phyloP scores from a whole-genome alignment of 2,113 vertebrate species.

The Protobothrops flavoviridis region DNA sequence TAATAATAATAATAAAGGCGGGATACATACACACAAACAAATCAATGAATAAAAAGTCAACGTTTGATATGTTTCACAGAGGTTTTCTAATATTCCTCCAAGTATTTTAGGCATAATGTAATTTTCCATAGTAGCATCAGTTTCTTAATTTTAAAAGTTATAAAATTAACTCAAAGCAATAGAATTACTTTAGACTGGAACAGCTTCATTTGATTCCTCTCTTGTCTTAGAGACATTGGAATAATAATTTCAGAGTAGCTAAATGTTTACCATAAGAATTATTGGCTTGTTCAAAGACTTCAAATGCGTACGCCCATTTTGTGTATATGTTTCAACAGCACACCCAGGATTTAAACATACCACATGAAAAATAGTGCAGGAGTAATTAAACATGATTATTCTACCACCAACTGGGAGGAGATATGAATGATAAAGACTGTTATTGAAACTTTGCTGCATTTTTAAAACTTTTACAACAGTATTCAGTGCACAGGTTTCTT shows the following conservation, averaged over 20 bases:
- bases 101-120: not conserved
- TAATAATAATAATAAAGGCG: not conserved
- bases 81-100: not conserved
- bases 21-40: not conserved
- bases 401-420: not conserved
- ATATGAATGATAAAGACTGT: not conserved
- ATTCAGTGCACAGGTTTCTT: not conserved
- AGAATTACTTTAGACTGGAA: not conserved
- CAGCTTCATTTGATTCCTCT: not conserved
- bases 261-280: not conserved
- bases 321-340: conserved; percentile 13
- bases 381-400: not conserved
- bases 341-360: not conserved
- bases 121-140: not conserved
- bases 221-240: not conserved
- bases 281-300: conserved; percentile 20
- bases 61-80: not conserved
- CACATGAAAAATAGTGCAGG: not conserved
- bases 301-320: conserved; percentile 8
- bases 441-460: not conserved
- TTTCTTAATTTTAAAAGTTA: not conserved
- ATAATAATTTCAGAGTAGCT: not conserved
- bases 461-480: not conserved
- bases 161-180: not conserved
- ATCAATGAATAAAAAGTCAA: not conserved